Percentiles rank a stretch among this genome's conserved stretches.
Conservation (phyloP, 1,140 invertebrate genomes). For the Arctopsyche grandis region DNA sequence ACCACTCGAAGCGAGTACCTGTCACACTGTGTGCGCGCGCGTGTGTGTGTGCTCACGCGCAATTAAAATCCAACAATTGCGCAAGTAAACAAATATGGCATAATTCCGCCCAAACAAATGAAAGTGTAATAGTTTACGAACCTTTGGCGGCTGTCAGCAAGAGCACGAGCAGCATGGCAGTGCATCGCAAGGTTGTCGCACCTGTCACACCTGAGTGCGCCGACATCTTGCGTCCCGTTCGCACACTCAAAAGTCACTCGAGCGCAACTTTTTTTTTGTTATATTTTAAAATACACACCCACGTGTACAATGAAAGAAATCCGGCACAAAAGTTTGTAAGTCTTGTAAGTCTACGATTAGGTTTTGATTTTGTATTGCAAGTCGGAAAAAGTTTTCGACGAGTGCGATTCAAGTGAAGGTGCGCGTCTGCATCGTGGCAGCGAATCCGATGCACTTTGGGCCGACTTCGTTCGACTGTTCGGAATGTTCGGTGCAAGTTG, state of each 20-base stretch:
- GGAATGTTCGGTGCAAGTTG: slow-evolving; percentile 4
- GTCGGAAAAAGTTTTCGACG: no score
- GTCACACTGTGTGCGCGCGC: neutral
- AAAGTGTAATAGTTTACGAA: neutral
- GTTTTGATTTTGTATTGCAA: no score
- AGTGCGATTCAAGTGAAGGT: neutral
- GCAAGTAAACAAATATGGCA: neutral
- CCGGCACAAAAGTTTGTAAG: no score
- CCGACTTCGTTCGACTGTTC: neutral
- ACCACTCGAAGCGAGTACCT: neutral
- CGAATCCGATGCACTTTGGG: neutral
- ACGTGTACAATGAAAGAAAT: neutral
- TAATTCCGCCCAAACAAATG: neutral
- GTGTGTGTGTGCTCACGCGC: no score
- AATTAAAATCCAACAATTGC: neutral
- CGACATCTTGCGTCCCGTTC: slow-evolving; percentile 45
- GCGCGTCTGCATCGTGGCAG: neutral
- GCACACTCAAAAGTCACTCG: slow-evolving; percentile 28
- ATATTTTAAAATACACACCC: neutral
- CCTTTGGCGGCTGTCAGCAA: slow-evolving; percentile 20
- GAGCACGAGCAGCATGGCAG: slow-evolving; percentile 31
- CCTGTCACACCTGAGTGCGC: slow-evolving; percentile 45
- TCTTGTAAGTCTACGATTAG: no score
- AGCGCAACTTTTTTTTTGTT: slow-evolving; percentile 1
- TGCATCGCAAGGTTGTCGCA: slow-evolving; percentile 42